These are phyloP conservation scores for Pygoscelis antarcticus DNA, from an alignment of 2,113 vertebrate genomes.

Conservation along the genomic window DNA sequence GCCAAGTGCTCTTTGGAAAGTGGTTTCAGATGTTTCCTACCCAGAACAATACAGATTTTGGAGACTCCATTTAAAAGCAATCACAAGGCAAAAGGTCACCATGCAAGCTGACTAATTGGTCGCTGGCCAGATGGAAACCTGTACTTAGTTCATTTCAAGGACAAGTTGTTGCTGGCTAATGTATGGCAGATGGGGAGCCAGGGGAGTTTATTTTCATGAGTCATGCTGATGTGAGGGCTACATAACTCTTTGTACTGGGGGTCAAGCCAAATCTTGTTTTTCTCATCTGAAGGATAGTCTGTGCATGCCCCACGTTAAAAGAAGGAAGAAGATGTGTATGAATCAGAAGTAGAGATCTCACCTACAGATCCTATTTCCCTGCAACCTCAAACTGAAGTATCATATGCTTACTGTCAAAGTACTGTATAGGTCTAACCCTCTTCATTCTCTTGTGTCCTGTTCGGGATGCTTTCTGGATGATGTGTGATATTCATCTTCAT, in stretches of 20 bases:
- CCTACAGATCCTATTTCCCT: not conserved
- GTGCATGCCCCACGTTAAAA: not conserved
- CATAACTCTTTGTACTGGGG: not conserved
- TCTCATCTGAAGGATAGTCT: not conserved
- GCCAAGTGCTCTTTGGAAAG: constrained; percentile 29
- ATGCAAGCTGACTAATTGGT: constrained; percentile 32
- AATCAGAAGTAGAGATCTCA: not conserved
- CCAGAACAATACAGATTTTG: constrained; percentile 36
- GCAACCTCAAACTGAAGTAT: not conserved
- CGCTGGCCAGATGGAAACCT: constrained; percentile 24
- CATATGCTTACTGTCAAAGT: not conserved
- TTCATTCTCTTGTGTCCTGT: not conserved
- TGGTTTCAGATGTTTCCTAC: constrained; percentile 51
- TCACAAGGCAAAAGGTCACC: constrained; percentile 36
- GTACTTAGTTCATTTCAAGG: constrained; percentile 11
- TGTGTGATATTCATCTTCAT: not conserved
- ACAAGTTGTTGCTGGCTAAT: constrained; percentile 22
- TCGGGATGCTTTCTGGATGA: not conserved
- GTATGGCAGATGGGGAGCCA: not conserved
- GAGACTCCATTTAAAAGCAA: constrained; percentile 42
- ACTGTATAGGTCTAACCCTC: not conserved
- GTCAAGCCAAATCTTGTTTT: not conserved
- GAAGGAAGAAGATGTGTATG: not conserved
- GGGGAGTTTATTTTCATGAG: not conserved
- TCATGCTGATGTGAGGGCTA: not conserved